Evolutionary conservation across 2,888 invertebrate genomes (phyloP).

Genomic region (Papilio protenor): DNA sequence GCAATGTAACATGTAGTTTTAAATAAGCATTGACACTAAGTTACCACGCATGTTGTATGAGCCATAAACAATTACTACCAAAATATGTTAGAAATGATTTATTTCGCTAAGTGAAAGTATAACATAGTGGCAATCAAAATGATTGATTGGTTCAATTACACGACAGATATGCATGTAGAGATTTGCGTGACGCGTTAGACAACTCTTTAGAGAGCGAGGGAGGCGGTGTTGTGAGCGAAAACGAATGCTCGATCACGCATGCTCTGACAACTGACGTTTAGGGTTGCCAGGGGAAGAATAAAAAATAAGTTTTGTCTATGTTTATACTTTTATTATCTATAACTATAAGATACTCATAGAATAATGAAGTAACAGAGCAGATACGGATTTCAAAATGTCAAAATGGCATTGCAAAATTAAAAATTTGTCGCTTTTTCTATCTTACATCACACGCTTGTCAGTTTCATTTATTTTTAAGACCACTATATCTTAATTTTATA

Average conservation of each 20-base stretch:
- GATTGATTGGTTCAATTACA: constrained; percentile 52
- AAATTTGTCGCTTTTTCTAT: too few species aligned
- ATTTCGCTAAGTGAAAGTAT: constrained; percentile 47
- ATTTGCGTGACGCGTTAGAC: constrained; percentile 46
- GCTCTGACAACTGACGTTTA: constrained; percentile 29
- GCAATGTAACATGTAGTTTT: too few species aligned
- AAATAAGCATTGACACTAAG: too few species aligned
- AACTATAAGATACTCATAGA: too few species aligned
- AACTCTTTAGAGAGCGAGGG: constrained; percentile 42
- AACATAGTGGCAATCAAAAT: constrained; percentile 47
- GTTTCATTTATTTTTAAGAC: not conserved
- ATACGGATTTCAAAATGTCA: too few species aligned
- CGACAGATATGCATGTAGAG: constrained; percentile 50
- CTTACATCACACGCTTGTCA: not conserved
- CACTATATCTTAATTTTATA: not conserved
- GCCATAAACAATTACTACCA: constrained; percentile 12
- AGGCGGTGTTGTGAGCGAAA: constrained; percentile 35
- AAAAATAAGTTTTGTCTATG: not conserved
- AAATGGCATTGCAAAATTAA: too few species aligned
- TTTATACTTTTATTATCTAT: not conserved
- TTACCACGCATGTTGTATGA: not conserved
- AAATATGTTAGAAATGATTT: constrained; percentile 25
- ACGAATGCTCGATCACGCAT: constrained; percentile 40
- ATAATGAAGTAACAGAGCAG: too few species aligned
- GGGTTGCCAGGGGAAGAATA: constrained; percentile 31